A percentile compares a stretch with the other conserved stretches of the same genome.
These are phyloP conservation scores for Phalacrocorax brasilianus DNA, from an alignment of 2,113 vertebrate genomes.

Conservation along the genomic window DNA sequence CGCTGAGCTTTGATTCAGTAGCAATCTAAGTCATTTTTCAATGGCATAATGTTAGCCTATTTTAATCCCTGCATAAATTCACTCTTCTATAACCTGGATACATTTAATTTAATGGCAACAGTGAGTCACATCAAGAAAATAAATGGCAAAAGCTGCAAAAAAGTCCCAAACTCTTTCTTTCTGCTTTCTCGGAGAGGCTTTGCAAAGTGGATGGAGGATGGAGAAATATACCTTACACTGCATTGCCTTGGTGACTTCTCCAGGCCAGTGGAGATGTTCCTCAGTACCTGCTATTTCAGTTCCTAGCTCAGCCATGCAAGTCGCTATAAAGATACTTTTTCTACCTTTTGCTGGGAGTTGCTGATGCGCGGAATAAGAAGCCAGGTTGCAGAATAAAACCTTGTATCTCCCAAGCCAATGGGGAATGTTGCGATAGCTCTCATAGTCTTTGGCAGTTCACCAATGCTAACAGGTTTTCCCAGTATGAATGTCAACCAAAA, in stretches of 20 bases:
- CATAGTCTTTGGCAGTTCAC: neutral
- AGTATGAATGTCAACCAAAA: neutral
- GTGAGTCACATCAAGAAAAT: neutral
- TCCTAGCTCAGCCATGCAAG: neutral
- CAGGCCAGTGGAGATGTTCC: neutral
- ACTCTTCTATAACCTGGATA: neutral
- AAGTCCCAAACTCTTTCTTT: neutral
- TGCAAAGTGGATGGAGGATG: neutral
- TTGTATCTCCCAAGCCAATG: neutral
- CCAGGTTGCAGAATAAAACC: neutral
- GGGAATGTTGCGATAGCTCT: neutral
- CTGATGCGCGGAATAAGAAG: neutral
- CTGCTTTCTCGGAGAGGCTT: neutral
- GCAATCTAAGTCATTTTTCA: constrained; percentile 23
- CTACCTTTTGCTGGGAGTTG: neutral
- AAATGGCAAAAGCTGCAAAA: neutral
- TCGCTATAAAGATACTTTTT: neutral
- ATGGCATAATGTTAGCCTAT: neutral
- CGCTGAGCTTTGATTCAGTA: constrained; percentile 1
- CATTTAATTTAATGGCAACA: neutral
- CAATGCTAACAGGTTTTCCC: neutral
- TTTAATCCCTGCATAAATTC: constrained; percentile 25
- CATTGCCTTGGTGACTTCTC: neutral
- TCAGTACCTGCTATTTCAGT: neutral
- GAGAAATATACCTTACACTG: neutral